phyloP scores from a whole-genome alignment of 37 sponge, comb jelly and placozoan genomes.

The Ianthella basta region DNA sequence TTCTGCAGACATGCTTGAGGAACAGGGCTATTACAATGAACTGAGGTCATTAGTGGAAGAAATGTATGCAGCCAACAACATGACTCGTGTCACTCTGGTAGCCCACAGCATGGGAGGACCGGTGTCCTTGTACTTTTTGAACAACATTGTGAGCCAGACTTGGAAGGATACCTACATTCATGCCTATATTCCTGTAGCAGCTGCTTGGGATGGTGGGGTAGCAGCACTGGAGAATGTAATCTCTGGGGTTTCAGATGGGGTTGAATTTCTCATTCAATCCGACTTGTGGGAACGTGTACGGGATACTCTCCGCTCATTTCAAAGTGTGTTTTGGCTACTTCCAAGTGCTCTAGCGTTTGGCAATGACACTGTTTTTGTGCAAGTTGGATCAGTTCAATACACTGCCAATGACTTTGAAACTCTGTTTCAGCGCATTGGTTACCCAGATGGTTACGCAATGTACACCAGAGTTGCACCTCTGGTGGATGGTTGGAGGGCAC shows the following conservation, averaged over 20 bases:
- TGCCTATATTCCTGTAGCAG: constrained; percentile 53
- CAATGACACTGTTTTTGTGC: constrained; percentile 26
- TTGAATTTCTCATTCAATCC: background rate
- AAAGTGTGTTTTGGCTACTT: constrained; percentile 22
- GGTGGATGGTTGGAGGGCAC: constrained; percentile 41
- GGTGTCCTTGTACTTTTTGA: constrained; percentile 51
- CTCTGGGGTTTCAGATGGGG: background rate
- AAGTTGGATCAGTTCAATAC: background rate
- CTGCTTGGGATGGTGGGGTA: constrained; percentile 47
- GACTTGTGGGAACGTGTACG: background rate
- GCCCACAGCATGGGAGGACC: constrained; percentile 63
- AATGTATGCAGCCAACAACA: constrained; percentile 35
- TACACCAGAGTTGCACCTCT: constrained; percentile 30
- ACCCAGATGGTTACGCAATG: constrained; percentile 43
- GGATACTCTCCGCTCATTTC: background rate
- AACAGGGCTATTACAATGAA: constrained; percentile 30
- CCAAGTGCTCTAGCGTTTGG: constrained; percentile 31
- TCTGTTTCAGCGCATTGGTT: background rate
- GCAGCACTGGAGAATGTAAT: background rate
- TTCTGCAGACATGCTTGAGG: background rate
- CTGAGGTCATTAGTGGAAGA: constrained; percentile 39
- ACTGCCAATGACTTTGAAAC: too few relatives aligned
- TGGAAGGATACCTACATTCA: constrained; percentile 72
- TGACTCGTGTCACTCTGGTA: constrained; percentile 41
- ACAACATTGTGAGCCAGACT: constrained; percentile 37